A percentile compares a stretch with the other conserved stretches of the same genome.
Conservation (phyloP, 1,140 invertebrate genomes). For the Araneus ventricosus region DNA sequence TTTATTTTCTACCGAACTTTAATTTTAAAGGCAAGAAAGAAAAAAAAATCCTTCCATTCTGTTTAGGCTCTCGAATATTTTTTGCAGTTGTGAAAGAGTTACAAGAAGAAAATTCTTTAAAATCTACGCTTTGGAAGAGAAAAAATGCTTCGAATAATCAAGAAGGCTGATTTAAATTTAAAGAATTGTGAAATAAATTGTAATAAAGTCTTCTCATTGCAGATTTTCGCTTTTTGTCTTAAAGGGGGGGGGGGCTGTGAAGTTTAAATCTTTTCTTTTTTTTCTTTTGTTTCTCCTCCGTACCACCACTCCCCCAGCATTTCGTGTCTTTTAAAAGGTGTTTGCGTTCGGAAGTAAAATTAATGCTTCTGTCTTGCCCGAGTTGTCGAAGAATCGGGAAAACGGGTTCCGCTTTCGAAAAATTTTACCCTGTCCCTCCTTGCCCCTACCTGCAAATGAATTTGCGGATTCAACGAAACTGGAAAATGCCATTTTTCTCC, state of each 20-base stretch:
- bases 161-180: too few species aligned
- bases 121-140: too few species aligned
- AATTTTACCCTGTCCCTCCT: conserved; percentile 16
- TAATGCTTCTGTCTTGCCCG: conserved; percentile 58
- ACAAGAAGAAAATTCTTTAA: too few species aligned
- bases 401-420: conserved; percentile 4
- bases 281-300: neutral
- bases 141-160: too few species aligned
- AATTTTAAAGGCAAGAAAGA: too few species aligned
- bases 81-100: too few species aligned
- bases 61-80: too few species aligned
- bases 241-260: rapidly evolving
- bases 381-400: conserved; percentile 46
- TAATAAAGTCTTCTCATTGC: neutral
- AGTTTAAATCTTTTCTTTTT: neutral
- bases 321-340: conserved; percentile 33
- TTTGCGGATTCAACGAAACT: conserved; percentile 58
- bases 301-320: neutral
- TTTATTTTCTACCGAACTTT: too few species aligned
- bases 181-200: neutral
- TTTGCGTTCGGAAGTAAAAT: conserved; percentile 51
- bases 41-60: too few species aligned
- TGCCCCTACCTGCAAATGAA: conserved; percentile 39
- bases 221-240: neutral
- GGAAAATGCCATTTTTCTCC: conserved; percentile 66